phyloP scores from a whole-genome alignment of 1,140 invertebrate species.

The Platyscapa corneri region DNA sequence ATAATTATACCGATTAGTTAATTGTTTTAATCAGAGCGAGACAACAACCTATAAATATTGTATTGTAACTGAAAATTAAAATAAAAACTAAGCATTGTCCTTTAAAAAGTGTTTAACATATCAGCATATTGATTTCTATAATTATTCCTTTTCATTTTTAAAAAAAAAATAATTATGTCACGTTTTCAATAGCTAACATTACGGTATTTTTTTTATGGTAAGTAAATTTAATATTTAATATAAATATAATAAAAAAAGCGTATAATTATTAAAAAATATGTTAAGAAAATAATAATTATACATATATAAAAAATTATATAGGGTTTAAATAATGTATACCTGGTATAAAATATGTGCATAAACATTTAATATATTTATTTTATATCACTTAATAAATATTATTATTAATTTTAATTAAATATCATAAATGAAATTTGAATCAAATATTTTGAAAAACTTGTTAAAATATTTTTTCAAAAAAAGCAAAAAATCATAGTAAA shows the following conservation, averaged over 20 bases:
- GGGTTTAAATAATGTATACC: too few relatives aligned
- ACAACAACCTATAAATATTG: conserved; percentile 70
- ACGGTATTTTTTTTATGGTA: not conserved
- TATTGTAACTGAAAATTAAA: conserved; percentile 66
- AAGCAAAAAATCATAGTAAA: too few relatives aligned
- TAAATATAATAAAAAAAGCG: not conserved
- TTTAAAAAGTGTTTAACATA: conserved; percentile 51
- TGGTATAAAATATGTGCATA: too few relatives aligned
- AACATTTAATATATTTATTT: too few relatives aligned
- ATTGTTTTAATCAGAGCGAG: conserved; percentile 64
- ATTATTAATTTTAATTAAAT: too few relatives aligned
- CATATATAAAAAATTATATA: too few relatives aligned
- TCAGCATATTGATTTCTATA: not conserved
- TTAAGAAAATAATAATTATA: not conserved
- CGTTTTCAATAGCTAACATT: not conserved
- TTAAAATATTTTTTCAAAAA: too few relatives aligned
- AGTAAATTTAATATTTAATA: not conserved
- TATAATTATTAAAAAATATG: not conserved
- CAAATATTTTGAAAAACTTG: too few relatives aligned
- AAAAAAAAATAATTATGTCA: not conserved
- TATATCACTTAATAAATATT: too few relatives aligned
- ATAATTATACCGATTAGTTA: conserved; percentile 64
- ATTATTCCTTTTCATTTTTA: not conserved
- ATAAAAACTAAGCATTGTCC: conserved; percentile 69
- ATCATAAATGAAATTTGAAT: too few relatives aligned